Base-by-base conservation (phyloP, 2,113 vertebrate genomes). In the Anolis sagrei region DNA sequence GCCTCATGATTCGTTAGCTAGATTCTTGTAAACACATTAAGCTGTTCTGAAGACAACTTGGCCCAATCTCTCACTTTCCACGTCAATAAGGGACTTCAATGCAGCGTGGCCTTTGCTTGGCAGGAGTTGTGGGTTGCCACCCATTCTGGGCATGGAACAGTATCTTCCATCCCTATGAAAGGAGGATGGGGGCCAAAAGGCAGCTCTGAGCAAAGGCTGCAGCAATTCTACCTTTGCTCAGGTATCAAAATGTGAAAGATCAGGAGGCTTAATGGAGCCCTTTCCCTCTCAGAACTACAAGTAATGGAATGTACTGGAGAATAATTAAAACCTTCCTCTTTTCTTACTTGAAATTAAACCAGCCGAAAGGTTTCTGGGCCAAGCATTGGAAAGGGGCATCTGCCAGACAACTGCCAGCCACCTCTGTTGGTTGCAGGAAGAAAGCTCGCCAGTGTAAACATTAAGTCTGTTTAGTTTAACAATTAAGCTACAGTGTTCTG, bases 391-490 rank as follows among this genome's bases (percentile, higher is more conserved):
- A 87, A 61, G 32, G 34, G 14, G 85, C 36, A 3, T 64, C 69
- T 44, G 61, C 79, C 76, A 81, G 62, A 27, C 72, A 79, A 25
- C 48, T 84, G 76, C 79, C 83, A 85, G 73, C 77, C 62, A 81
- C 9, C 48, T 61, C 39, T 68, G 76, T 61, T 36, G 76, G 49
- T 18, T 16, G 69, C 62, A 73, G 69, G 83, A 83, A 90, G 54
- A 83, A 89, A 92, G 82, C 88, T 86, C 86, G 70, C 86, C 83
- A 90, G 86, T 94, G 95, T 96, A 96, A 96, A 96, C 94, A 93
- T 0, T 81, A 89, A 82, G 10, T 90, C 78, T 29, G 87, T 90
- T 93, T 91, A 79, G 93, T 86, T 92, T 92, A 85, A 70, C 88
- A 61, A 70, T 90, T 69, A 76, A 86, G 91, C 93, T 84, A 76